Percentiles rank a stretch among this genome's conserved stretches.
Conservation (phyloP, 2,797 vertebrate genomes). For the Acrossocheilus wenchowensis region DNA sequence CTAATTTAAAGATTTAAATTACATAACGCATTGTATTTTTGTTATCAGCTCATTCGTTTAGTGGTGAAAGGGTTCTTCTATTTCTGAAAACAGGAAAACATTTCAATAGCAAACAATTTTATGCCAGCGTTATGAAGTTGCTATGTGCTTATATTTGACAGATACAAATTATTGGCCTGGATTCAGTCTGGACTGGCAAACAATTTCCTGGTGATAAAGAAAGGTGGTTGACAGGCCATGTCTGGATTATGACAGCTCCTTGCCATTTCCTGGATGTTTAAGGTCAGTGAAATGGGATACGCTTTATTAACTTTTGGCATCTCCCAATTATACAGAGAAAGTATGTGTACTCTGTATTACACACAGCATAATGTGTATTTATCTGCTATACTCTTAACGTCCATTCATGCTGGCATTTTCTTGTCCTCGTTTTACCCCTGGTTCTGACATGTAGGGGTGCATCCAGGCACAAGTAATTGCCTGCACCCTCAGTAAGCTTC, state of each 20-base stretch:
- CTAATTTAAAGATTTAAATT: background rate
- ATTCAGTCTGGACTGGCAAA: conserved; percentile 19
- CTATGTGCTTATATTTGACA: conserved; percentile 9
- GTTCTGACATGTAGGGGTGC: conserved; percentile 50
- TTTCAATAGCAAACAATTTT: background rate
- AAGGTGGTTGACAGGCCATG: conserved; percentile 5
- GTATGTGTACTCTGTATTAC: conserved; percentile 23
- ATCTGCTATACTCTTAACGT: conserved; percentile 54
- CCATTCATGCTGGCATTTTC: conserved; percentile 47
- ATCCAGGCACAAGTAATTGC: conserved; percentile 54
- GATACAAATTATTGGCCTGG: conserved; percentile 14
- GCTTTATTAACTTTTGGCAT: conserved; percentile 40
- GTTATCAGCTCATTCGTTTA: background rate
- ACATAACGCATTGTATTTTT: background rate
- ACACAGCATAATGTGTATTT: conserved; percentile 5
- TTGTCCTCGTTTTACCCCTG: conserved; percentile 29
- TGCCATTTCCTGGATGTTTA: conserved; percentile 35
- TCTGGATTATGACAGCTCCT: conserved; percentile 41
- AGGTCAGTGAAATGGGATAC: conserved; percentile 51
- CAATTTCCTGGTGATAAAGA: conserved; percentile 1
- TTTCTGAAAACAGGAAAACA: background rate
- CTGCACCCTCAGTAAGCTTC: conserved; percentile 57
- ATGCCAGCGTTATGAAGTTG: background rate
- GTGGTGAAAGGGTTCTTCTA: background rate
- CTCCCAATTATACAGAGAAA: conserved; percentile 59